Conservation (phyloP, 2,888 invertebrate species). For the Reticulitermes lucifugus region DNA sequence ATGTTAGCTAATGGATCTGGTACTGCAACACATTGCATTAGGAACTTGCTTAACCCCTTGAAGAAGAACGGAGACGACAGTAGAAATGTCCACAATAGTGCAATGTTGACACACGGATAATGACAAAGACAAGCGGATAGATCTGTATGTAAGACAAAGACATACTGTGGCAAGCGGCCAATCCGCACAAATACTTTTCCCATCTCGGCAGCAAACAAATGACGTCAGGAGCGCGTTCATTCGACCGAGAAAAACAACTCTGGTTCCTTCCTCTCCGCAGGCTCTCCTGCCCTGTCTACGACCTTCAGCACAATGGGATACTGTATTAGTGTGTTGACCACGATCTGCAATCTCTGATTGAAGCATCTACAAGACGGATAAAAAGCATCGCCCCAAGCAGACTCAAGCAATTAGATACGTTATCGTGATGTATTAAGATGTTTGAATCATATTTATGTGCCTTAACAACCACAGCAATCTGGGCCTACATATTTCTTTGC, state of each 20-base stretch:
- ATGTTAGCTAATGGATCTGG: slow-evolving; percentile 9
- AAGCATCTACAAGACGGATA: too few relatives aligned
- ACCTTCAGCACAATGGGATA: too few relatives aligned
- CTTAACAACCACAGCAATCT: too few relatives aligned
- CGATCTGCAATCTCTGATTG: too few relatives aligned
- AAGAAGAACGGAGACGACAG: neutral
- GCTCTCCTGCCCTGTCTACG: too few relatives aligned
- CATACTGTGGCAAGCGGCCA: slow-evolving; percentile 28
- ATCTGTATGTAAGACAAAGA: slow-evolving; percentile 13
- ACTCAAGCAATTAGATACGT: too few relatives aligned
- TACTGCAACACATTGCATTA: neutral
- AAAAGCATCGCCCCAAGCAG: too few relatives aligned
- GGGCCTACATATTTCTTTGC: too few relatives aligned
- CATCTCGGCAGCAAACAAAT: slow-evolving; percentile 38
- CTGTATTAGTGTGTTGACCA: too few relatives aligned
- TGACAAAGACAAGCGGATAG: slow-evolving; percentile 18
- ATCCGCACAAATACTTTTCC: slow-evolving; percentile 36
- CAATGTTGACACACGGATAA: neutral
- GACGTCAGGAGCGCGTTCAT: slow-evolving; percentile 39
- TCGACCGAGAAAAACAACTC: slow-evolving; percentile 39
- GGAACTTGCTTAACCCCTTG: neutral
- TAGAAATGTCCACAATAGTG: slow-evolving; percentile 18
- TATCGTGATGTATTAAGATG: too few relatives aligned
- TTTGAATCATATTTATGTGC: too few relatives aligned
- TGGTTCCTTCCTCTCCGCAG: neutral